Percentiles rank a stretch among this genome's conserved stretches.
phyloP scores from a whole-genome alignment of 2,888 invertebrate genomes.

The Orthosia gracilis region DNA sequence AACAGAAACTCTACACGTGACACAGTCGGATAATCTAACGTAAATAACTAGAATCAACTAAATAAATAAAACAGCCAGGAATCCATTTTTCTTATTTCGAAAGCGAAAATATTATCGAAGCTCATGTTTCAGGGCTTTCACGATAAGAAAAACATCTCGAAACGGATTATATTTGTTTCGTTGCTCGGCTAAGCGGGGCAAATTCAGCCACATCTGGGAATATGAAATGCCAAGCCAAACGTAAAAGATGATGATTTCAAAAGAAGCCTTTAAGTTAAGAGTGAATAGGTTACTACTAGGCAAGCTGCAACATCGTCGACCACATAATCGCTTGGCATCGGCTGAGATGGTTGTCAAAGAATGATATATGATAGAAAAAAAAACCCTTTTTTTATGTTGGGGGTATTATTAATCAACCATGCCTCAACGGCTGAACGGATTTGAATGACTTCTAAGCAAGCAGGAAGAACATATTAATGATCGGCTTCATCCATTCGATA shows the following conservation, averaged over 20 bases:
- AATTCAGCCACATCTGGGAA: slow-evolving; percentile 35
- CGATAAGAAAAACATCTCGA: slow-evolving; percentile 47
- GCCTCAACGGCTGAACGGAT: too few species aligned
- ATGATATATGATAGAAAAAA: too few species aligned
- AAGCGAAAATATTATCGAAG: slow-evolving; percentile 48
- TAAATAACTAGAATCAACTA: slow-evolving; percentile 46
- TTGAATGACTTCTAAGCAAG: too few species aligned
- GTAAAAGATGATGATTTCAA: not conserved
- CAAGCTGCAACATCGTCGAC: too few species aligned
- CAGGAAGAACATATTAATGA: too few species aligned
- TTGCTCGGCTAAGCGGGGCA: slow-evolving; percentile 26
- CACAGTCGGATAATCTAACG: slow-evolving; percentile 36
- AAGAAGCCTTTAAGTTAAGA: too few species aligned
- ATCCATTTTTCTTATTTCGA: slow-evolving; percentile 50
- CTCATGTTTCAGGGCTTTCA: slow-evolving; percentile 52
- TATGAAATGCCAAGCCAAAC: not conserved
- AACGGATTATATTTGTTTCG: slow-evolving; percentile 51
- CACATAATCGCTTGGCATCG: too few species aligned
- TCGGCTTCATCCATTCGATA: too few species aligned
- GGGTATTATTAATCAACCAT: too few species aligned
- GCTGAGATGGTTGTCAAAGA: too few species aligned
- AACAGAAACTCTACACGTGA: slow-evolving; percentile 14
- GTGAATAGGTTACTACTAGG: too few species aligned
- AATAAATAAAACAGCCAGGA: slow-evolving; percentile 45
- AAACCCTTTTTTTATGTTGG: too few species aligned